Base-by-base conservation (phyloP, 2,797 vertebrate species). In the Chelonia mydas region DNA sequence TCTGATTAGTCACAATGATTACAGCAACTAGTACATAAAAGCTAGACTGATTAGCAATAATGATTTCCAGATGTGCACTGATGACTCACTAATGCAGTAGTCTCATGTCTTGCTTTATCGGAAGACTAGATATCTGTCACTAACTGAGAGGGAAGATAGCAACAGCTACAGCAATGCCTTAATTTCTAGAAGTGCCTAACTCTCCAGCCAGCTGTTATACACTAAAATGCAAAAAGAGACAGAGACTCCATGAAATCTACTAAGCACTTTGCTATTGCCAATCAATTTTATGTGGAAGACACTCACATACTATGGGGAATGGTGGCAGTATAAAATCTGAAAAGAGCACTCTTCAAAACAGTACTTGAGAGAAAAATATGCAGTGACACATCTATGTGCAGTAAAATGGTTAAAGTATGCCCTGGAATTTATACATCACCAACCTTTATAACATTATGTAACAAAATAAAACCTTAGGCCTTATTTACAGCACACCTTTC, bases 1-100 rank as follows among this genome's bases (percentile, higher is more conserved):
- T 31, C 41, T 21, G 68, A 47, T 83, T 76, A 79, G 68, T 81
- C 51, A 93, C 88, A 54, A 81, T 17, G 49, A 53, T 86, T 90
- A 86, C 33, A 84, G 83, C 16, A 91, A 94, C 88, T 54, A 91
- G 12, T 53, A 12, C 19, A 81, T 23, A 81, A 91, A 81, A 89
- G 54, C 47, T 16, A 65, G 86, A 9, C 65, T 96, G 84, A 93
- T 95, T 87, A 93, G 31, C 21, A 89, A 0, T 76, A 90, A 93
- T 68, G 33, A 86, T 23, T 96, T 93, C 92, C 91, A 96, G 93
- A 57, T 0, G 3, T 87, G 92, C 83, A 86, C 0, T 1, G 41
- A 74, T 45, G 53, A 84, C 11, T 54, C 65, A 54, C 45, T 59
- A 87, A 27, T 1, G 0, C 57, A 54, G 55, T 88, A n/a, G 65